Percentiles rank a stretch among this genome's conserved stretches.
Evolutionary conservation across 2,888 invertebrate species (phyloP).

Genomic region (Macrosoma leucophasiata): DNA sequence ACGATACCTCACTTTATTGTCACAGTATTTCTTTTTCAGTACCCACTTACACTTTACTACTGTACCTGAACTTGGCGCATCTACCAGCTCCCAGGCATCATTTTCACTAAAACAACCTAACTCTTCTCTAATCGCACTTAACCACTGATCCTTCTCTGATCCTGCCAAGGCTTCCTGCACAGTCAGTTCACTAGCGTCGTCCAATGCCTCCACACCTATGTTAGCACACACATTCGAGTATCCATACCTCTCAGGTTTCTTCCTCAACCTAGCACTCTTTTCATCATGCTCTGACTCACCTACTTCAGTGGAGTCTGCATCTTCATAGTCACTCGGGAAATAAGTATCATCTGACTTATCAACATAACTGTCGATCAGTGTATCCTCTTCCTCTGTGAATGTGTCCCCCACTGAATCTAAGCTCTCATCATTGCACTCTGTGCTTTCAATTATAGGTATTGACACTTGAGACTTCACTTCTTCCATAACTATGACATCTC

Average conservation of each 20-base stretch:
- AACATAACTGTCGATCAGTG: too few relatives aligned
- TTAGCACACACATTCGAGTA: constrained; percentile 21
- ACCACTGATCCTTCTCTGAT: neutral
- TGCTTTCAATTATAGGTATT: neutral
- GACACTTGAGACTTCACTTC: constrained; percentile 1
- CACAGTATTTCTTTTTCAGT: constrained; percentile 17
- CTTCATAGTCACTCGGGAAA: constrained; percentile 3
- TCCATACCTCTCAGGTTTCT: constrained; percentile 3
- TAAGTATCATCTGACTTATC: constrained; percentile 1
- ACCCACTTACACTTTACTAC: constrained; percentile 22
- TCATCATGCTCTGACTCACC: constrained; percentile 1
- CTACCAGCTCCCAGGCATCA: constrained; percentile 20
- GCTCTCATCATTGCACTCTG: neutral
- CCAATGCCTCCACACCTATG: neutral
- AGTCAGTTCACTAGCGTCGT: neutral
- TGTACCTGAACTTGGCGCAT: neutral
- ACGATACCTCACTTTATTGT: constrained; percentile 14
- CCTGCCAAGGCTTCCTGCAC: neutral
- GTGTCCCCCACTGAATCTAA: constrained; percentile 3
- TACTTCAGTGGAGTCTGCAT: neutral
- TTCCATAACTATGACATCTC: constrained; percentile 21
- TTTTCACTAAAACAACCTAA: constrained; percentile 17
- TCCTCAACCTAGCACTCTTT: neutral
- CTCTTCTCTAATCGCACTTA: constrained; percentile 17
- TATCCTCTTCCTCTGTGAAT: constrained; percentile 1